Evolutionary conservation across 2,113 vertebrate species (phyloP).

Genomic region (Cheirogaleus medius): DNA sequence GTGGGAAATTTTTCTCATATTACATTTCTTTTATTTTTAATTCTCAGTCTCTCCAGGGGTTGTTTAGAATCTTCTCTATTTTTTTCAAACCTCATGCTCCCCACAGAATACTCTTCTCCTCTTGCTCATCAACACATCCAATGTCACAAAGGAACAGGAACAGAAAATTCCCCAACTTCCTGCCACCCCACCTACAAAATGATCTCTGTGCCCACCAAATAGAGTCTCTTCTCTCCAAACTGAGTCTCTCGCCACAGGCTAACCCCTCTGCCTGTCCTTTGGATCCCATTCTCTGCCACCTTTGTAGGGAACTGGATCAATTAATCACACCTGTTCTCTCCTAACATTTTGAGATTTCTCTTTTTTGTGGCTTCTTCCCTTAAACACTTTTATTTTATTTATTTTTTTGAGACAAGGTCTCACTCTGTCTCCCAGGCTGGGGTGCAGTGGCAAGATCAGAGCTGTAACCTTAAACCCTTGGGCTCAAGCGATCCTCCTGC

Average conservation of each 20-base stretch:
- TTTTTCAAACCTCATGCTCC: neutral
- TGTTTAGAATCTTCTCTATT: neutral
- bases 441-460: neutral
- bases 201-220: neutral
- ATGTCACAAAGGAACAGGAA: neutral
- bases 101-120: neutral
- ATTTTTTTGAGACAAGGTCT: neutral
- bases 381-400: neutral
- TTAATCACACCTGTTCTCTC: neutral
- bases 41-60: neutral
- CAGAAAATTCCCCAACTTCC: neutral
- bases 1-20: neutral
- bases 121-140: neutral
- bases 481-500: neutral
- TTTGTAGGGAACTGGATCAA: neutral
- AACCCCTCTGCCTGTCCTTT: neutral
- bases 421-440: neutral
- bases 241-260: neutral
- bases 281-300: neutral
- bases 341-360: neutral
- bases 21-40: neutral
- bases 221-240: neutral
- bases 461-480: neutral
- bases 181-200: neutral
- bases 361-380: neutral